Conservation (phyloP, 2,888 invertebrate genomes). For the Tanaodytes sp. region DNA sequence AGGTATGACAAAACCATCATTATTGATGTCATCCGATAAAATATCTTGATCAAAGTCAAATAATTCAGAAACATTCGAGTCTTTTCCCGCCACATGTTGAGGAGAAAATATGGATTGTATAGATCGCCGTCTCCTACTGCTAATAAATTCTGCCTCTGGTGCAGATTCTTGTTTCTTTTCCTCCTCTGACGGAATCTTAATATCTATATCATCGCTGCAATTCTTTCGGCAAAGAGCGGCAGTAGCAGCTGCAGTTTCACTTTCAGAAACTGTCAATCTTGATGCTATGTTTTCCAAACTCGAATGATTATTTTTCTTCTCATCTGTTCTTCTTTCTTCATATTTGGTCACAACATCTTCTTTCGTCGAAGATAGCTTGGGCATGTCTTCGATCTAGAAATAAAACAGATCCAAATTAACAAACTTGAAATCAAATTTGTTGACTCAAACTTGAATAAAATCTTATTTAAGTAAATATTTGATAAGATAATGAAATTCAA, state of each 20-base stretch:
- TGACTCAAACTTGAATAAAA: background rate
- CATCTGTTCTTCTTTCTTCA: slow-evolving; percentile 46
- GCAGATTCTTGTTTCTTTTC: slow-evolving; percentile 27
- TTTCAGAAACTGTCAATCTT: slow-evolving; percentile 15
- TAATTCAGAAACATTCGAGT: slow-evolving; percentile 76
- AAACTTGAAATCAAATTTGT: no score
- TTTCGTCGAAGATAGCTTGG: slow-evolving; percentile 9
- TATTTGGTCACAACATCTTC: slow-evolving; percentile 26
- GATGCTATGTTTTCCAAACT: slow-evolving; percentile 49
- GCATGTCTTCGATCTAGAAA: slow-evolving; percentile 35
- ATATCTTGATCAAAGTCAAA: slow-evolving; percentile 79
- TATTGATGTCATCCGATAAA: slow-evolving; percentile 77
- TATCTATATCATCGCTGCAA: slow-evolving; percentile 47
- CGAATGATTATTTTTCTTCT: slow-evolving; percentile 58
- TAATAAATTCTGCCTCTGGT: slow-evolving; percentile 37
- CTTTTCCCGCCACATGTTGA: slow-evolving; percentile 77
- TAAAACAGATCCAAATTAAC: background rate
- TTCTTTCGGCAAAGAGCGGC: slow-evolving; percentile 34
- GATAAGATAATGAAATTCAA: background rate
- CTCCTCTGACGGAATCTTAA: slow-evolving; percentile 20
- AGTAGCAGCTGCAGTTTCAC: slow-evolving; percentile 21
- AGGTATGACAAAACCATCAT: slow-evolving; percentile 78
- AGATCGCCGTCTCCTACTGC: slow-evolving; percentile 65
- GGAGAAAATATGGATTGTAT: slow-evolving; percentile 82
- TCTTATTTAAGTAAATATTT: no score